phyloP scores from a whole-genome alignment of 92 coral and sea anemone species.

The Actinostola sp. region DNA sequence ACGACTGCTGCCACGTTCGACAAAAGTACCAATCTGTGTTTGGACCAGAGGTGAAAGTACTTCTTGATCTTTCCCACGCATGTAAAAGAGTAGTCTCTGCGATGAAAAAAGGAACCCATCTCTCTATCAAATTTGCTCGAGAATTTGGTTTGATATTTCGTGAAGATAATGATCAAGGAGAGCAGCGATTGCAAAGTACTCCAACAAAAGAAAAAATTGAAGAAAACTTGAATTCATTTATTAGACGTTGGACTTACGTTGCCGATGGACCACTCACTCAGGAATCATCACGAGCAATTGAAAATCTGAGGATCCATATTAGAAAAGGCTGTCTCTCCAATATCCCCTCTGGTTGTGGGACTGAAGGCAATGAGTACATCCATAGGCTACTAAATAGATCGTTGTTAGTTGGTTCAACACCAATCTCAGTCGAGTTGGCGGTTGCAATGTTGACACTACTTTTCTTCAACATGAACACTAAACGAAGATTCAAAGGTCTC shows the following conservation, averaged over 20 bases:
- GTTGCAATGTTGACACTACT: slow-evolving; percentile 25
- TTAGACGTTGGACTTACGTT: slow-evolving; percentile 39
- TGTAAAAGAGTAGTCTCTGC: slow-evolving; percentile 39
- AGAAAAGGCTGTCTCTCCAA: slow-evolving; percentile 46
- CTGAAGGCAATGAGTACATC: slow-evolving; percentile 39
- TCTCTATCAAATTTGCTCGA: slow-evolving; percentile 10
- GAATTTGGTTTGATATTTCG: slow-evolving; percentile 59
- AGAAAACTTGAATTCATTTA: slow-evolving; percentile 20
- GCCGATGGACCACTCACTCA: background rate
- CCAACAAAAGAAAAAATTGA: slow-evolving; percentile 21
- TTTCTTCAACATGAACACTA: slow-evolving; percentile 19
- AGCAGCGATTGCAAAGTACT: slow-evolving; percentile 5
- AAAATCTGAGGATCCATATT: slow-evolving; percentile 23
- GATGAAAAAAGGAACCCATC: slow-evolving; percentile 11
- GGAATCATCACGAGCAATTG: slow-evolving; percentile 20
- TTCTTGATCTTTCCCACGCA: slow-evolving; percentile 40
- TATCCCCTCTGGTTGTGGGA: slow-evolving; percentile 44
- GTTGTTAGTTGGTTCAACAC: slow-evolving; percentile 34
- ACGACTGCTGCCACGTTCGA: slow-evolving; percentile 43
- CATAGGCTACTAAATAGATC: slow-evolving; percentile 41
- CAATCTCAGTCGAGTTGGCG: slow-evolving; percentile 31
- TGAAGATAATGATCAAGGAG: slow-evolving; percentile 27
- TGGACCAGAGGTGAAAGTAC: slow-evolving; percentile 12
- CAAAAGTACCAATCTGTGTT: slow-evolving; percentile 34
- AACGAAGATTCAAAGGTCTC: slow-evolving; percentile 9